A percentile compares a stretch with the other conserved stretches of the same genome.
These are phyloP conservation scores for Heliothis virescens DNA, from an alignment of 1,140 invertebrate species.

Conservation along the genomic window DNA sequence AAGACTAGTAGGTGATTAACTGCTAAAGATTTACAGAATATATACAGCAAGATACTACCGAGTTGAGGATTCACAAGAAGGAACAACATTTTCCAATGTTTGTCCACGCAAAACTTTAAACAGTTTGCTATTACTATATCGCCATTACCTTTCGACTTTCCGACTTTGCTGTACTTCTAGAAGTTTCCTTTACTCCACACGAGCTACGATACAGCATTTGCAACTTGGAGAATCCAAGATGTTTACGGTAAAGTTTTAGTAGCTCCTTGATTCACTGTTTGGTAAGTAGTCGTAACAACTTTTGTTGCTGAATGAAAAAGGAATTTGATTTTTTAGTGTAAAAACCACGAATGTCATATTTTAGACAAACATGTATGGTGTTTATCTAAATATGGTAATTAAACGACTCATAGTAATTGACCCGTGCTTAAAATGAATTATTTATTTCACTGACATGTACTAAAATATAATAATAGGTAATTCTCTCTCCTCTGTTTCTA, in stretches of 20 bases:
- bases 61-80: background rate
- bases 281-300: background rate
- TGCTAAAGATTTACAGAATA: background rate
- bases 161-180: background rate
- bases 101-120: background rate
- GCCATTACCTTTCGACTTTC: constrained; percentile 13
- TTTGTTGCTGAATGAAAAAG: too few species aligned
- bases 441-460: too few species aligned
- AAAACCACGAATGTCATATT: too few species aligned
- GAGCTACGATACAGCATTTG: constrained; percentile 18
- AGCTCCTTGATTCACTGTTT: background rate
- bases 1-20: too few species aligned
- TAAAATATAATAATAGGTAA: too few species aligned
- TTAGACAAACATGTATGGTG: too few species aligned
- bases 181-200: constrained; percentile 12
- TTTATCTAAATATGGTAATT: too few species aligned
- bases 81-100: constrained; percentile 11
- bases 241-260: constrained; percentile 8
- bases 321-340: too few species aligned
- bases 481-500: too few species aligned
- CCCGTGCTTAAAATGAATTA: too few species aligned
- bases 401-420: too few species aligned
- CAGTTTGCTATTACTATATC: constrained; percentile 15
- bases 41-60: background rate
- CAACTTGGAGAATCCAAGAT: background rate